Base-by-base conservation (phyloP, 2,888 invertebrate genomes). In the Notodonta ziczac region DNA sequence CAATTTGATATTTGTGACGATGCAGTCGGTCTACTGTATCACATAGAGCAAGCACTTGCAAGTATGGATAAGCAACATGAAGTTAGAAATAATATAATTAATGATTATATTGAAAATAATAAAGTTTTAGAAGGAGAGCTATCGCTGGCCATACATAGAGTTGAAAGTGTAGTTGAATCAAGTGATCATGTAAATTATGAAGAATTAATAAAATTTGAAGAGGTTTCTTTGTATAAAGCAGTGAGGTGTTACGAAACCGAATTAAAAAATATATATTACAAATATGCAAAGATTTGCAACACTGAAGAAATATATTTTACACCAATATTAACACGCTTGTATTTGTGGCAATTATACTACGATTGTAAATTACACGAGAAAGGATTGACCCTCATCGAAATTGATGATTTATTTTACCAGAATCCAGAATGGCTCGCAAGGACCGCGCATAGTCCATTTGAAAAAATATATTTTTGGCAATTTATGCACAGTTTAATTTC, bases 391-490 rank as follows among this genome's bases (percentile, higher is more conserved):
- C 82, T 95, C 5, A 86, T 92, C 4, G 90, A 95, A 58, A 91
- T 94, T 5, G 95, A 95, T 78, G 78, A 81, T 54, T 81, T 93
- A 64, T 88, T 94, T 69, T 86, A 91, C 66, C 74, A 86, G 65
- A 94, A 94, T 73, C 89, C 90, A 0, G 85, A 87, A 58, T 93
- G 93, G 87, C 82, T 94, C 2, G 80, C 94, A 2, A 87, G 85
- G 61, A 81, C 82, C 5, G 80, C 88, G 0, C 94, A 95, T 71
- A 75, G 93, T 73, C 95, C 95, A 0, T 95, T 95, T 74, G 95
- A 95, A 72, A 92, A 89, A 70, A 91, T 95, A 73, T 94, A 94
- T 78, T 94, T 94, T 74, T 95, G 95, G 94, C 95, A 96, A 80
- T 95, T 95, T 81, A 61, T 95, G 46, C 94, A 95, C 64, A 92